phyloP scores from a whole-genome alignment of 2,888 invertebrate species.

The Drosophila aldrichi region DNA sequence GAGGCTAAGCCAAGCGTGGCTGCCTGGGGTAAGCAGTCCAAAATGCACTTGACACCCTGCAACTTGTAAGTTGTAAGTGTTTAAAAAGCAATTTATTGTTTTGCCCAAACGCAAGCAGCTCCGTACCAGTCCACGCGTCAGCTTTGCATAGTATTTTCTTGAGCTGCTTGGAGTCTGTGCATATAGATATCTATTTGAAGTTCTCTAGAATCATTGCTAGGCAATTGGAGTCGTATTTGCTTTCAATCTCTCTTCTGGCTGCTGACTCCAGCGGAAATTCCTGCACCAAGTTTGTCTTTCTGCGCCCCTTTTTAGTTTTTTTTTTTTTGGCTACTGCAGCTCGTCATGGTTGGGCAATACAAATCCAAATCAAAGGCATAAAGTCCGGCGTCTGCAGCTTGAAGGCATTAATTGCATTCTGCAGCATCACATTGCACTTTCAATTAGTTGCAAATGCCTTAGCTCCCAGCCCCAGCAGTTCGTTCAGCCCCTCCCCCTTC shows the following conservation, averaged over 20 bases:
- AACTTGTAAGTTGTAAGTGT: conserved; percentile 73
- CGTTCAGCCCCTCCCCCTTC: no score
- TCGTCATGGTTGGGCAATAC: conserved; percentile 30
- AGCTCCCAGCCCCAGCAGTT: conserved; percentile 14
- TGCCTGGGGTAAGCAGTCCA: conserved; percentile 29
- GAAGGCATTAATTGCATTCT: conserved; percentile 84
- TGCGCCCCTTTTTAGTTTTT: not conserved
- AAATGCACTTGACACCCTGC: conserved; percentile 53
- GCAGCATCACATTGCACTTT: conserved; percentile 84
- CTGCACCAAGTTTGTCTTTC: conserved; percentile 20
- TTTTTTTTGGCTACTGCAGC: conserved; percentile 19
- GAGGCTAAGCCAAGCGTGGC: conserved; percentile 57
- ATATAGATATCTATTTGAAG: not conserved
- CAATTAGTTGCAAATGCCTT: conserved; percentile 82
- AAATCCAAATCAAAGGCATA: conserved; percentile 72
- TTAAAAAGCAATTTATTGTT: conserved; percentile 81
- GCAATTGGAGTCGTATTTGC: not conserved
- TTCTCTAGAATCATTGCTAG: not conserved
- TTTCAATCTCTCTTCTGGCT: not conserved
- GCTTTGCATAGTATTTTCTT: not conserved
- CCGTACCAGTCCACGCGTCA: conserved; percentile 9
- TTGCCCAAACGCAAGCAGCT: conserved; percentile 37
- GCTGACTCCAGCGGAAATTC: conserved; percentile 17
- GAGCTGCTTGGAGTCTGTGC: not conserved
- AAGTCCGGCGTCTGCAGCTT: conserved; percentile 50